These are phyloP conservation scores for Chrysemys picta DNA, from an alignment of 2,113 vertebrate species.

Conservation along the genomic window DNA sequence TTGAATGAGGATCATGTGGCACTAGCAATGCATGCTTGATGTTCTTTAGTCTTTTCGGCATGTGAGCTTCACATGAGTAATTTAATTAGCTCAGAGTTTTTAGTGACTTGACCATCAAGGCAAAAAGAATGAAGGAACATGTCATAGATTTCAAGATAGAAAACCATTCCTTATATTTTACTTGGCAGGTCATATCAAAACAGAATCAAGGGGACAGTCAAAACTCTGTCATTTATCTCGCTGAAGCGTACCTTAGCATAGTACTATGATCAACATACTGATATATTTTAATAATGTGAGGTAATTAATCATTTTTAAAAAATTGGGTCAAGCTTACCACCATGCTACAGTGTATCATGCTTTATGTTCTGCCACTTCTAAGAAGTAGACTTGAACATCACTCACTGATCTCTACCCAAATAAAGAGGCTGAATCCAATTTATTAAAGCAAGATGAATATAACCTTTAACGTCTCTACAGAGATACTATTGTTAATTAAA, in stretches of 20 bases:
- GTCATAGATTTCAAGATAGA: neutral
- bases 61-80: neutral
- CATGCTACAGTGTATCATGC: neutral
- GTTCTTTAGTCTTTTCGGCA: neutral
- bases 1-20: neutral
- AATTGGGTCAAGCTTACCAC: neutral
- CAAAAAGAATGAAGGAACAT: neutral
- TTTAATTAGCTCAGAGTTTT: neutral
- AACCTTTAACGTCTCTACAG: constrained; percentile 63
- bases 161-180: neutral
- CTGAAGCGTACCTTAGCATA: accelerated
- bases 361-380: neutral
- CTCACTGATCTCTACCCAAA: neutral
- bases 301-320: neutral
- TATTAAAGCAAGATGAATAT: constrained; percentile 52
- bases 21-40: neutral
- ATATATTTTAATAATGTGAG: neutral
- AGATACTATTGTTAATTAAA: constrained; percentile 77
- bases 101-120: neutral
- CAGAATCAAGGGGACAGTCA: neutral
- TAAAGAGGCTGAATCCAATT: constrained; percentile 39
- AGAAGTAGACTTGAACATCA: constrained; percentile 6
- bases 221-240: neutral
- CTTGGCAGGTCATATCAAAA: neutral
- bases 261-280: neutral